phyloP scores from a whole-genome alignment of 2,113 vertebrate species.

The Macrotis lagotis region DNA sequence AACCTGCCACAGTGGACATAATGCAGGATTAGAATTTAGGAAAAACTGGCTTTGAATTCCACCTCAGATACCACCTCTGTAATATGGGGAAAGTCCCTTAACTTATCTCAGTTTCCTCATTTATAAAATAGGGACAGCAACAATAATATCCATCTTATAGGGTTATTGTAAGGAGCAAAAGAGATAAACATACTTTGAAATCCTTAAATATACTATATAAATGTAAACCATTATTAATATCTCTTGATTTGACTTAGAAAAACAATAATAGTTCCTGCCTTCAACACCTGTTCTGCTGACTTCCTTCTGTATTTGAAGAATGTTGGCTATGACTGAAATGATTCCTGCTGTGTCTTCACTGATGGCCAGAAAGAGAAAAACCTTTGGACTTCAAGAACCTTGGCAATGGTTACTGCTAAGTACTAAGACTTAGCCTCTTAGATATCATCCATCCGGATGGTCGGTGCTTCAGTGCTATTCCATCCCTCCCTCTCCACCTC shows the following conservation, averaged over 20 bases:
- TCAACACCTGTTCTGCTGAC: neutral
- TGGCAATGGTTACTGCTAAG: constrained; percentile 20
- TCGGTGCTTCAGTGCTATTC: neutral
- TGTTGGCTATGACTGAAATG: constrained; percentile 30
- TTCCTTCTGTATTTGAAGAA: constrained; percentile 38
- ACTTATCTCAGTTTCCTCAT: neutral
- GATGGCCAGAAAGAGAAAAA: constrained; percentile 35
- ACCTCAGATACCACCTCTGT: neutral
- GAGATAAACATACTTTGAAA: neutral
- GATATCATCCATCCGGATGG: neutral
- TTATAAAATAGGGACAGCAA: neutral
- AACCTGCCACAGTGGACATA: neutral
- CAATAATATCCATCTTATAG: neutral
- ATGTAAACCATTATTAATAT: neutral
- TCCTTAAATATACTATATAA: neutral
- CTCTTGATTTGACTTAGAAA: neutral
- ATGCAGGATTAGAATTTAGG: neutral
- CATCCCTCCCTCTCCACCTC: too few relatives aligned
- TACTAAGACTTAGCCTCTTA: neutral
- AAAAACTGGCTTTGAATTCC: neutral
- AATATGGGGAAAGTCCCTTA: neutral
- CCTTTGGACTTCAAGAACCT: constrained; percentile 9
- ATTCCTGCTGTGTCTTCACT: neutral
- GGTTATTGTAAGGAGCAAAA: neutral
- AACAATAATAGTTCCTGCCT: neutral